A percentile compares a stretch with the other conserved stretches of the same genome.
Conservation (phyloP, 2,113 vertebrate species). For the Fregetta grallaria region DNA sequence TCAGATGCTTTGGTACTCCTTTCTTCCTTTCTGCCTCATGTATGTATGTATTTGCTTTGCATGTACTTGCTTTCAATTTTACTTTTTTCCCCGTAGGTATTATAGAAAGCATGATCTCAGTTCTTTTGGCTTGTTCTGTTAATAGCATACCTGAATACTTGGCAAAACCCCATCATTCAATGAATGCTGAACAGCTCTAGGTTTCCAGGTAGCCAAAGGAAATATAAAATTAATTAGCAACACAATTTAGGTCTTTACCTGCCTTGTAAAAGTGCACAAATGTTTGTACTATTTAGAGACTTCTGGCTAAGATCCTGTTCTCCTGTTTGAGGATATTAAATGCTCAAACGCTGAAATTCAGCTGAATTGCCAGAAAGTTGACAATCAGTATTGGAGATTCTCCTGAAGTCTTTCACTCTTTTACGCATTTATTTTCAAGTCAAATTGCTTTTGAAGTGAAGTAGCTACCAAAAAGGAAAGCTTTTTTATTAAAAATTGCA, state of each 20-base stretch:
- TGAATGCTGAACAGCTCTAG: constrained; percentile 60
- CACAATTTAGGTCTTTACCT: constrained; percentile 77
- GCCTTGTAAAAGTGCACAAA: constrained; percentile 69
- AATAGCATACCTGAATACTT: constrained; percentile 74
- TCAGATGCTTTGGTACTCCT: not conserved
- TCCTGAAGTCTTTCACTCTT: not conserved
- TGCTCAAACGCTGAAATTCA: constrained; percentile 11
- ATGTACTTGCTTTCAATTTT: constrained; percentile 41
- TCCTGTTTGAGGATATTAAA: constrained; percentile 34
- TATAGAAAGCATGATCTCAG: constrained; percentile 72
- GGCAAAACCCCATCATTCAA: constrained; percentile 42
- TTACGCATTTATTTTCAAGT: not conserved
- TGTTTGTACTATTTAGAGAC: constrained; percentile 72
- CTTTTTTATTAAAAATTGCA: constrained; percentile 26
- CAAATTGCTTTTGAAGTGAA: constrained; percentile 51
- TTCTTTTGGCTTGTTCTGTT: constrained; percentile 42
- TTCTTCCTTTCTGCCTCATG: not conserved
- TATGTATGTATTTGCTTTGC: constrained; percentile 15
- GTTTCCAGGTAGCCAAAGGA: constrained; percentile 74
- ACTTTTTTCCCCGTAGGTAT: constrained; percentile 24
- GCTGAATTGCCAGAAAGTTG: not conserved
- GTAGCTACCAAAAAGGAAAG: constrained; percentile 4
- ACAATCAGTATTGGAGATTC: not conserved
- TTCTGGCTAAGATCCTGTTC: constrained; percentile 65
- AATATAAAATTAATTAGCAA: constrained; percentile 83